These are phyloP conservation scores for Gymnorhina tibicen DNA, from an alignment of 2,113 vertebrate species.

Conservation along the genomic window DNA sequence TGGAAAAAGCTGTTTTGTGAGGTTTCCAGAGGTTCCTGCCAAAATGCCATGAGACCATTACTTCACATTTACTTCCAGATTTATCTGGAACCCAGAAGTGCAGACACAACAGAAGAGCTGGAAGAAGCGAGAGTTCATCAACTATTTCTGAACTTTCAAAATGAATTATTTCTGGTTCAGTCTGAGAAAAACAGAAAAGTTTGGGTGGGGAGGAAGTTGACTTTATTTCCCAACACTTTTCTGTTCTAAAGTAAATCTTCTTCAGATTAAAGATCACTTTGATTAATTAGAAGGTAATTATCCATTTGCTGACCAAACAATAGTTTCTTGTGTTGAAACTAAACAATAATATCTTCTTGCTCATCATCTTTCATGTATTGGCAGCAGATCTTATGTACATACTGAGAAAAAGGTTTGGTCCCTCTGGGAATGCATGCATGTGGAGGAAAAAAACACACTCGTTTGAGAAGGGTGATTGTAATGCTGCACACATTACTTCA, in stretches of 20 bases:
- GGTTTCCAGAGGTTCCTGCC: constrained; percentile 30
- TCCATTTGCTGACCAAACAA: constrained; percentile 12
- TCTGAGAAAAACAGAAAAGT: background rate
- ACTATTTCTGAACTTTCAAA: constrained; percentile 24
- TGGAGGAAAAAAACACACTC: background rate
- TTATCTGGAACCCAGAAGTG: constrained; percentile 47
- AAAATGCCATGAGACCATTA: constrained; percentile 36
- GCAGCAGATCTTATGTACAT: background rate
- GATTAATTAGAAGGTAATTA: constrained; percentile 13
- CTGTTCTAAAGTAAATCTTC: constrained; percentile 12
- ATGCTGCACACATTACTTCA: background rate
- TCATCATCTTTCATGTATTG: background rate
- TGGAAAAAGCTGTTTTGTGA: constrained; percentile 44
- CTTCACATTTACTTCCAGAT: constrained; percentile 55
- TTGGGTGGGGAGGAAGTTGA: background rate
- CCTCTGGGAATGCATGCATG: background rate
- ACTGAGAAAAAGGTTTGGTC: background rate
- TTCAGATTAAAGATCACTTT: constrained; percentile 8
- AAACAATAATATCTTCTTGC: background rate
- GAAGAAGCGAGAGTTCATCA: constrained; percentile 48
- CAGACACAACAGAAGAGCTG: constrained; percentile 30
- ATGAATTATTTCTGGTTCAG: constrained; percentile 31
- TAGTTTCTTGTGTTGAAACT: constrained; percentile 3
- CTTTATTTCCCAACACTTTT: constrained; percentile 38
- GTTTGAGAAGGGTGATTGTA: background rate